Conservation (phyloP, 2,888 invertebrate genomes). For the Bellardia bayeri region DNA sequence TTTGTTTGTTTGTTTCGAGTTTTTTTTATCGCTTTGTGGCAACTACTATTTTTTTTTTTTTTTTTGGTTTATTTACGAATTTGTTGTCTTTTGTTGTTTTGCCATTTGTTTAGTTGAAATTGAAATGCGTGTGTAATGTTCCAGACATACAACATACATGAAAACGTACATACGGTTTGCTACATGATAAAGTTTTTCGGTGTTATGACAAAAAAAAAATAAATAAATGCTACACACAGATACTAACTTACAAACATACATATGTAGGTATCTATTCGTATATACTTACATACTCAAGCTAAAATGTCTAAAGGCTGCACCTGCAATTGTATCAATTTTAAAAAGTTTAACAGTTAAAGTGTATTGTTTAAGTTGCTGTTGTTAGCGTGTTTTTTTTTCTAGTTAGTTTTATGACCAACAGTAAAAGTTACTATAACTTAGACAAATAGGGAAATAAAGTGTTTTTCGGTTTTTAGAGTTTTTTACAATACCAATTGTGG, state of each 20-base stretch:
- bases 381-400: conserved; percentile 10
- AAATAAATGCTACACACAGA: conserved; percentile 37
- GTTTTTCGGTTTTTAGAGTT: conserved; percentile 27
- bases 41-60: conserved; percentile 16
- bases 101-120: conserved; percentile 63
- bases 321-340: conserved; percentile 72
- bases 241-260: not conserved
- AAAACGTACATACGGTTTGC: conserved; percentile 12
- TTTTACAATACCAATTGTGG: conserved; percentile 1
- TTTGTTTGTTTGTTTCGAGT: conserved; percentile 10
- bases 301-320: conserved; percentile 72
- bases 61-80: conserved; percentile 25
- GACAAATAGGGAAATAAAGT: conserved; percentile 72
- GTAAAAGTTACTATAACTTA: conserved; percentile 70
- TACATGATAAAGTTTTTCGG: conserved; percentile 57
- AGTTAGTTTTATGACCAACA: conserved; percentile 57
- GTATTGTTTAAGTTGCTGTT: conserved; percentile 58
- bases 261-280: not conserved
- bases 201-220: conserved; percentile 52
- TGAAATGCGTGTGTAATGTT: conserved; percentile 63
- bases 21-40: not conserved
- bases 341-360: conserved; percentile 73
- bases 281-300: conserved; percentile 13
- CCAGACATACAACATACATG: not conserved
- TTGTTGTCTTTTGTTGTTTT: conserved; percentile 33